Base-by-base conservation (phyloP, 2,888 invertebrate genomes). In the Drosophila gaucha region DNA sequence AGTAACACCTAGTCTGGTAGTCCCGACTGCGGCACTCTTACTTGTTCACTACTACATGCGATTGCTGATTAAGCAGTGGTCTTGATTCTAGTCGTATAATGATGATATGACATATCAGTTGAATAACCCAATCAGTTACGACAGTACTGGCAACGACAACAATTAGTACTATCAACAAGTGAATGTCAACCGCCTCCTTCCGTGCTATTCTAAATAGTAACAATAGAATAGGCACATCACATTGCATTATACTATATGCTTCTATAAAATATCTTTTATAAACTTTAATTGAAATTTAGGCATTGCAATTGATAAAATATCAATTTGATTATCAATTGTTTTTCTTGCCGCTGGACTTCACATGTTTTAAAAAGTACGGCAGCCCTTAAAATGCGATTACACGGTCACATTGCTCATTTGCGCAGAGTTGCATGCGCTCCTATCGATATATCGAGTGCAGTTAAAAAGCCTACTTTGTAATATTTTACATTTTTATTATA, bases 101-200 rank as follows among this genome's bases (percentile, higher is more conserved):
- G 74, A 66, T 52, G 62, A 39, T 71, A 44, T 43, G 24, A 43
- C 35, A 44, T 65, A 67, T 59, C 62, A 62, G 46, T 65, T 47
- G 55, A 52, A 52, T 56, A 65, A 56, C 70, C 66, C 66, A 78
- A 77, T 74, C 68, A 74, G 46, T 33, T 33, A 49, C 44, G 59
- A 60, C 49, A 55, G 30, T 30, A 41, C 24, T 49, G 51, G 55
- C 33, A 36, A 14, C 20, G 43, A 52, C 62, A 56, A 56, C 64
- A 68, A 64, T 73, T 56, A 64, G 43, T 49, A 58, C 49, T 47
- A 66, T 59, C 64, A 54, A 46, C 46, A 54, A 30, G 14, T n/a
- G 30, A 41, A 63, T 44, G 49, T 22, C 44, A 50, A 28, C 18
- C 28, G 43, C 28, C 47, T 62, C 1, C 2, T 28, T 31, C 14